These are phyloP conservation scores for Taxidea taxus DNA, from an alignment of 2,113 vertebrate genomes.

Conservation along the genomic window DNA sequence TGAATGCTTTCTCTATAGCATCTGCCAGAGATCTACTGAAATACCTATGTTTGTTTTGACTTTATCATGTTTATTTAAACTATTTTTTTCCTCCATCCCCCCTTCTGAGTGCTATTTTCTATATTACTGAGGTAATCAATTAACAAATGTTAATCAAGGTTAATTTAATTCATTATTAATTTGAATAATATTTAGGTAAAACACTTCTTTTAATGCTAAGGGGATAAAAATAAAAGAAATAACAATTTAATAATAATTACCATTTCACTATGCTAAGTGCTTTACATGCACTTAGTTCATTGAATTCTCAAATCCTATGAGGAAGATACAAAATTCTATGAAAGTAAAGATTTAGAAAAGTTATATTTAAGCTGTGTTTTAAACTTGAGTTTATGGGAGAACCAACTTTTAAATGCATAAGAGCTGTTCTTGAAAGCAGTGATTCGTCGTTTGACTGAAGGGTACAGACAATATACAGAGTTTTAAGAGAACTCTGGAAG, in stretches of 20 bases:
- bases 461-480: neutral
- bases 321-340: neutral
- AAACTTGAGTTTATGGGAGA: neutral
- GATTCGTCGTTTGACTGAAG: neutral
- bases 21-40: neutral
- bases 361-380: neutral
- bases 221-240: neutral
- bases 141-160: neutral
- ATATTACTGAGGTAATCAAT: neutral
- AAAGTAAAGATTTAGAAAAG: neutral
- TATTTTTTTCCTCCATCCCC: neutral
- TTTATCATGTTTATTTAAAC: neutral
- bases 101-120: neutral
- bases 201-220: neutral
- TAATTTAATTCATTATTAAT: slow-evolving; percentile 1
- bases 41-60: neutral
- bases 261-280: neutral
- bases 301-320: neutral
- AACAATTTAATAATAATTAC: neutral
- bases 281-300: neutral
- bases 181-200: neutral
- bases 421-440: neutral
- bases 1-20: neutral
- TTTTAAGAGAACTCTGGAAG: neutral
- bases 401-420: neutral